Conservation (phyloP, 2,113 vertebrate genomes). For the Tylochromis polylepis region DNA sequence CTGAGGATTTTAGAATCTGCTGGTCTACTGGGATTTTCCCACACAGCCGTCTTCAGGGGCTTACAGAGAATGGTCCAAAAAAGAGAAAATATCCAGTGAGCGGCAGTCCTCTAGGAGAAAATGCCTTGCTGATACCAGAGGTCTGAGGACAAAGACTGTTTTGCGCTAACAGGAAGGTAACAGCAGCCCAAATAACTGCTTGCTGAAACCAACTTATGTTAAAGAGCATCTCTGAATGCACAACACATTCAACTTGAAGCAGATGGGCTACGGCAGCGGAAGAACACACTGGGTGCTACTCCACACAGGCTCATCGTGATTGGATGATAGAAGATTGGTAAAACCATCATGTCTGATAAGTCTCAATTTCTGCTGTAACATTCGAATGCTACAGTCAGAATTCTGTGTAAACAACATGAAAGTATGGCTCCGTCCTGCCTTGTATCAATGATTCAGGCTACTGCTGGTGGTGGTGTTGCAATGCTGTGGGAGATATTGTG, state of each 20-base stretch:
- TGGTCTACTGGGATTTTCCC: not conserved
- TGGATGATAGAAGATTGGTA: not conserved
- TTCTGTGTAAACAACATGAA: not conserved
- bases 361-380: not conserved
- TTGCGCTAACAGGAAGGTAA: not conserved
- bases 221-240: not conserved
- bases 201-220: not conserved
- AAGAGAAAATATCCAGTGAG: not conserved
- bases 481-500: not conserved
- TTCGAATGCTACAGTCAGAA: not conserved
- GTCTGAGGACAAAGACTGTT: not conserved
- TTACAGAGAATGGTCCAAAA: not conserved
- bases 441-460: not conserved
- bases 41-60: not conserved
- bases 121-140: not conserved
- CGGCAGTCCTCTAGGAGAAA: not conserved
- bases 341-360: not conserved
- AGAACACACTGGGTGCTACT: not conserved
- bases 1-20: not conserved
- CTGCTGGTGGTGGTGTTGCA: not conserved
- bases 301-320: accelerated
- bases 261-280: not conserved
- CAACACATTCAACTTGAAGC: not conserved
- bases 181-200: not conserved
- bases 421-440: not conserved